Evolutionary conservation across 2,113 vertebrate genomes (phyloP).

Genomic region (Ursus arctos): DNA sequence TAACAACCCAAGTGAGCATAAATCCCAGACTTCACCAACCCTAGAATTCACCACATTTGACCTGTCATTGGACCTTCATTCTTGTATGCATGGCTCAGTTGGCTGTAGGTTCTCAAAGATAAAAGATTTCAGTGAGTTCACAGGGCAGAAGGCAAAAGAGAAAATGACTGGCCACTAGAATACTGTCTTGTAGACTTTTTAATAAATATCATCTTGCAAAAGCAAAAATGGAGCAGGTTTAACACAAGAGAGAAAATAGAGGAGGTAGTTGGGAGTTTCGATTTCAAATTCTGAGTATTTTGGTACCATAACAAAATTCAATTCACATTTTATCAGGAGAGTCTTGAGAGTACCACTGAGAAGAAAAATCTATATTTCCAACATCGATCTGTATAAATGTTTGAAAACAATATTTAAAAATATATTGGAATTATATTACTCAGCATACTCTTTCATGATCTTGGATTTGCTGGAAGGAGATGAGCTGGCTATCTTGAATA

Average conservation of each 20-base stretch:
- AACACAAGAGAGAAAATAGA: not conserved
- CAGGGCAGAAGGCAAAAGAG: not conserved
- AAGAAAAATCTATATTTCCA: not conserved
- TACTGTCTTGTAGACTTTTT: not conserved
- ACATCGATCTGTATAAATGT: not conserved
- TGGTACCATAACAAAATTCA: not conserved
- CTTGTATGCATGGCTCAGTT: not conserved
- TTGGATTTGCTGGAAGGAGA: not conserved
- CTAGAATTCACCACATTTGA: not conserved
- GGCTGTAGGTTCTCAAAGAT: not conserved
- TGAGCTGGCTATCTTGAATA: not conserved
- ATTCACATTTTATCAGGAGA: slow-evolving; percentile 20
- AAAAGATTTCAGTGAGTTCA: not conserved
- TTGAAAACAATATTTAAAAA: slow-evolving; percentile 26
- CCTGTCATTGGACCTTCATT: not conserved
- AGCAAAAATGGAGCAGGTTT: not conserved
- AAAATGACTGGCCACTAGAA: not conserved
- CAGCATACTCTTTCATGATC: not conserved
- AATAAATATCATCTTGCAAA: not conserved
- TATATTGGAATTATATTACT: slow-evolving; percentile 16
- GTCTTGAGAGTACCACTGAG: not conserved
- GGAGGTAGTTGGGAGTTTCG: not conserved
- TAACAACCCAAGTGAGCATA: not conserved
- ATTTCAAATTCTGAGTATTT: slow-evolving; percentile 29
- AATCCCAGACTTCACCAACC: not conserved